A percentile compares a stretch with the other conserved stretches of the same genome.
Evolutionary conservation across 2,113 vertebrate species (phyloP).

Genomic region (Nesoenas mayeri): DNA sequence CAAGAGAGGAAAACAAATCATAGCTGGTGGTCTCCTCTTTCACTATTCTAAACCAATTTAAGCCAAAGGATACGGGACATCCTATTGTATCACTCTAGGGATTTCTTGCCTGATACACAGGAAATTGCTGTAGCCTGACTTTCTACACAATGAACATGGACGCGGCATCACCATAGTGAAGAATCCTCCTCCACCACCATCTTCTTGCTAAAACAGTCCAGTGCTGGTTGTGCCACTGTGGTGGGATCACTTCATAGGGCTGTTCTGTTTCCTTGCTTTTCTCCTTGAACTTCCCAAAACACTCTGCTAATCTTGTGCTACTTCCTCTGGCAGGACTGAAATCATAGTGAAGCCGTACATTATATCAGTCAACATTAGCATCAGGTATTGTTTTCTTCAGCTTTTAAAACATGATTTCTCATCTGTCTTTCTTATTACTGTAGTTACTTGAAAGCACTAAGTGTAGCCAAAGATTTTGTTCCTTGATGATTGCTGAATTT

Average conservation of each 20-base stretch:
- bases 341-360: neutral
- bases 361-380: neutral
- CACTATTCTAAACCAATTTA: too few species aligned
- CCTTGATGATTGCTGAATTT: neutral
- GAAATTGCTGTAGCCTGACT: neutral
- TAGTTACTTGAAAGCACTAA: neutral
- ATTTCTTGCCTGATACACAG: neutral
- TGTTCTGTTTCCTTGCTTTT: neutral
- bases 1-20: too few species aligned
- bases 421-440: neutral
- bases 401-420: neutral
- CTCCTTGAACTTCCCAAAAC: neutral
- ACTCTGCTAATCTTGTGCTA: neutral
- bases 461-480: neutral
- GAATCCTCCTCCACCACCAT: neutral
- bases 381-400: neutral
- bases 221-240: accelerated
- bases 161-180: neutral
- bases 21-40: too few species aligned
- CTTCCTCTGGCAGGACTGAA: neutral
- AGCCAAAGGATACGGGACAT: neutral
- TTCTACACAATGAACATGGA: neutral
- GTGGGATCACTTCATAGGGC: neutral
- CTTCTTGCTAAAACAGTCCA: neutral
- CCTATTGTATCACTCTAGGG: accelerated